Conservation (phyloP, 2,113 vertebrate genomes). For the Petrocephalus microphthalmus region DNA sequence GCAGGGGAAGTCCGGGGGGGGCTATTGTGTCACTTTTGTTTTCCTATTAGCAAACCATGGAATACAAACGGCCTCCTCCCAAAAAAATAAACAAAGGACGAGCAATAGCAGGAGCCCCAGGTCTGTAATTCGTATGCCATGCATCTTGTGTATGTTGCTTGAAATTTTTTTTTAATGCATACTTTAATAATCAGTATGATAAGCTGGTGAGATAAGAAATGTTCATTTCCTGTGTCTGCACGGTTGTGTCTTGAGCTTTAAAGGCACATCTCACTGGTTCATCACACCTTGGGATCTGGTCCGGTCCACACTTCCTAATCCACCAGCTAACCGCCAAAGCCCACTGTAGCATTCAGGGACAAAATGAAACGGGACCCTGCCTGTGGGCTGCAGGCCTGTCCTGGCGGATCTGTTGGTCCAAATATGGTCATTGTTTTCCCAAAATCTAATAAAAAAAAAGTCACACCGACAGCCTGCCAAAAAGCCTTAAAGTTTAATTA, state of each 20-base stretch:
- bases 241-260: not conserved
- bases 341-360: not conserved
- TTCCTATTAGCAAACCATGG: not conserved
- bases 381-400: not conserved
- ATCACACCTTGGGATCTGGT: not conserved
- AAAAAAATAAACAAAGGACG: not conserved
- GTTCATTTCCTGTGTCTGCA: not conserved
- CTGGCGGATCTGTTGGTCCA: constrained; percentile 16
- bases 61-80: not conserved
- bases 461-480: constrained; percentile 12
- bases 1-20: not conserved
- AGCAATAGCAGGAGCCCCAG: not conserved
- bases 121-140: not conserved
- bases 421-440: constrained; percentile 13
- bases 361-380: not conserved
- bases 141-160: not conserved
- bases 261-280: not conserved
- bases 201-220: not conserved
- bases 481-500: constrained; percentile 13
- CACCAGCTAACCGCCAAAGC: not conserved
- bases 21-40: constrained; percentile 3
- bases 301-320: not conserved
- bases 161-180: not conserved
- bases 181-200: not conserved
- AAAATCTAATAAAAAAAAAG: constrained; percentile 25